Evolutionary conservation across 2,113 vertebrate genomes (phyloP).

Genomic region (Coptodon rendalli): DNA sequence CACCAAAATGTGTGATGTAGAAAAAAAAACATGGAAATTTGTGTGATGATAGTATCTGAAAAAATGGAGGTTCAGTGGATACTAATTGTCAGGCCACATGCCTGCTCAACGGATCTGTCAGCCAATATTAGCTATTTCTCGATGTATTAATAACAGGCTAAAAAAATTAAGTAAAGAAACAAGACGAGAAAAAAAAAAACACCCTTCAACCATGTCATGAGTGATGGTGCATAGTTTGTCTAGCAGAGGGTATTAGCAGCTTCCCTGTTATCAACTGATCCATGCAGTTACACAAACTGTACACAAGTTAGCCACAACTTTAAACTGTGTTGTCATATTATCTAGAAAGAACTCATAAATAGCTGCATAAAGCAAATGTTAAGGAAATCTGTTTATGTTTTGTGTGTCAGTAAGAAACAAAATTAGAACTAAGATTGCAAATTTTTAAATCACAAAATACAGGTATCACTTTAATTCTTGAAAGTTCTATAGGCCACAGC

Average conservation of each 20-base stretch:
- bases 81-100: background rate
- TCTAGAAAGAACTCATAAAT: background rate
- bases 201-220: background rate
- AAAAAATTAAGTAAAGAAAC: background rate
- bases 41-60: background rate
- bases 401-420: background rate
- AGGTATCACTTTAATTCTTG: background rate
- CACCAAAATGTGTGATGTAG: background rate
- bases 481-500: background rate
- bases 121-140: background rate
- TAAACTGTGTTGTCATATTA: background rate
- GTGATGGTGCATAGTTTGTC: background rate
- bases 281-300: background rate
- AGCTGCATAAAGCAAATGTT: background rate
- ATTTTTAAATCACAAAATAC: background rate
- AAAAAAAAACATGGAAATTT: background rate
- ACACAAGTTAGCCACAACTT: background rate
- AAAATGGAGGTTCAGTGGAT: background rate
- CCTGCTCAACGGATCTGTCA: background rate
- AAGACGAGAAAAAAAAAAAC: background rate
- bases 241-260: background rate
- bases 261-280: background rate
- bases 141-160: background rate
- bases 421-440: background rate
- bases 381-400: background rate